Conservation (phyloP, 2,797 vertebrate genomes). For the Mormyrus hasselquistii region DNA sequence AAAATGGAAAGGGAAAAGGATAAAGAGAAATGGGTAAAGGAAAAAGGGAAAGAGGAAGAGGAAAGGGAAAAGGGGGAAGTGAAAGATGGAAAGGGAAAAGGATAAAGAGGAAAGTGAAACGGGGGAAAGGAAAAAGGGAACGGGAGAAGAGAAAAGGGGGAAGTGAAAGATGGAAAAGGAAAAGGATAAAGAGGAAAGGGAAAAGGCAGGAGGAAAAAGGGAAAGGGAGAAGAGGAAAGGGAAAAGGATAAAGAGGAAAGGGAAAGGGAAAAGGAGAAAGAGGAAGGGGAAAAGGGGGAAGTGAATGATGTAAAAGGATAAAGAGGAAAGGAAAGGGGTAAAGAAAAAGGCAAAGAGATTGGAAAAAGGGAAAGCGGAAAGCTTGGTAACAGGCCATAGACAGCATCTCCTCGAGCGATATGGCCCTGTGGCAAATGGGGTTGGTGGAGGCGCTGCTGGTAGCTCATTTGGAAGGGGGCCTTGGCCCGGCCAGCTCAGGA, state of each 20-base stretch:
- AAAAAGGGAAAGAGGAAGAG: background rate
- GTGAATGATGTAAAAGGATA: too few species aligned
- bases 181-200: too few species aligned
- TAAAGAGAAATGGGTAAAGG: background rate
- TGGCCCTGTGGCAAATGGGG: background rate
- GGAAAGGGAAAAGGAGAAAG: background rate
- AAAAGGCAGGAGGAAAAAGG: background rate
- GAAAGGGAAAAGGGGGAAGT: background rate
- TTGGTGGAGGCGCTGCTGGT: background rate
- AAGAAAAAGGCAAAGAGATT: background rate
- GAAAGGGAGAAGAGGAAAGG: too few species aligned
- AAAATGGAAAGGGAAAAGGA: background rate
- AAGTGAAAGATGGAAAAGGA: too few species aligned
- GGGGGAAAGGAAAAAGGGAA: background rate
- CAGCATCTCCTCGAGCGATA: background rate
- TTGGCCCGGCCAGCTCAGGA: background rate
- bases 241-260: constrained; percentile 8
- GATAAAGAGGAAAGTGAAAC: constrained; percentile 3
- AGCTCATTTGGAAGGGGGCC: background rate
- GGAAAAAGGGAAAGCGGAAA: constrained; percentile 8
- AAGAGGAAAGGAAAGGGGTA: background rate
- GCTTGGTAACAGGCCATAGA: constrained; percentile 40
- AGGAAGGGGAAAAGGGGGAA: background rate
- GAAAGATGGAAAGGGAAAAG: too few species aligned
- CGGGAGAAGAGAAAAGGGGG: background rate